Percentiles rank a stretch among this genome's conserved stretches.
phyloP scores from a whole-genome alignment of 1,140 invertebrate species.

The Drosophila nasuta region DNA sequence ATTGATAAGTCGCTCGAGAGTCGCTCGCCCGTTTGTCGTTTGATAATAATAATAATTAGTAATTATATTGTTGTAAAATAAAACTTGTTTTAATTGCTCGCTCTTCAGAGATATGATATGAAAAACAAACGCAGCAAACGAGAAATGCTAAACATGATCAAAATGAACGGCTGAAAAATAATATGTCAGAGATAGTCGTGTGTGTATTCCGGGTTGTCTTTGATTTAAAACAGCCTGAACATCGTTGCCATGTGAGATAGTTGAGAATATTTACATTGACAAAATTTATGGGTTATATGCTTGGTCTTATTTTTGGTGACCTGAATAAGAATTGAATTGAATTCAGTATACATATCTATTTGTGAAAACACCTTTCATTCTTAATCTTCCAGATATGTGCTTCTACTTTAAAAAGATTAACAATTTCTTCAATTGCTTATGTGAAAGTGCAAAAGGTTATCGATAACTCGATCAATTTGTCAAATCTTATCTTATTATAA shows the following conservation, averaged over 20 bases:
- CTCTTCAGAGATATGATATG: constrained; percentile 44
- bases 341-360: too few species aligned
- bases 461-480: too few species aligned
- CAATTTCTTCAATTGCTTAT: too few species aligned
- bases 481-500: too few species aligned
- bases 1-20: constrained; percentile 56
- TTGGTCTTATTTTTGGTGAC: too few species aligned
- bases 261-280: neutral
- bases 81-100: constrained; percentile 79
- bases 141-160: constrained; percentile 38
- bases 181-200: constrained; percentile 11
- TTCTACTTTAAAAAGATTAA: too few species aligned
- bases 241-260: neutral
- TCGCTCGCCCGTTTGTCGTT: constrained; percentile 34
- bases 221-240: neutral
- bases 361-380: too few species aligned
- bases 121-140: constrained; percentile 16
- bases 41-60: constrained; percentile 83
- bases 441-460: too few species aligned
- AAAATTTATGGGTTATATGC: too few species aligned
- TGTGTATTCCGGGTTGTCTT: constrained; percentile 8
- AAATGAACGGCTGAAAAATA: constrained; percentile 15
- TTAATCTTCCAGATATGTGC: too few species aligned
- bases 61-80: constrained; percentile 83
- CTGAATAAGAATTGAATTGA: too few species aligned